Base-by-base conservation (phyloP, 2,797 vertebrate species). In the Leptodactylus fallax region DNA sequence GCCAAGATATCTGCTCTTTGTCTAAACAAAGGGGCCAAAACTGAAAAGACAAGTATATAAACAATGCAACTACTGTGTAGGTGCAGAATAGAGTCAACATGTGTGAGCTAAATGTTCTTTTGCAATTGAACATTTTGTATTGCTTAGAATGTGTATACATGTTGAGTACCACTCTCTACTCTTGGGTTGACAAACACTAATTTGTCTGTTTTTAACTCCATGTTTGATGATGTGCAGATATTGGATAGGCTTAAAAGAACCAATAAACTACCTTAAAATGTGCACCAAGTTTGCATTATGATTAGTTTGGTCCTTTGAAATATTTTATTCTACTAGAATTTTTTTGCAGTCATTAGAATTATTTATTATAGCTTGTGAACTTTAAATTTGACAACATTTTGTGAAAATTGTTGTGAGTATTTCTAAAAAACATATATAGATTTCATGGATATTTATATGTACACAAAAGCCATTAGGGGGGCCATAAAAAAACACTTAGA, bases 31-130 rank as follows among this genome's bases (percentile, higher is more conserved):
- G 36, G 36, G 56, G 71, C 14, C 27, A 84, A 76, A 60, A 25
- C 55, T 74, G 55, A 84, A 76, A 84, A 76, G 69, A 61, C 83
- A 85, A 85, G 36, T 61, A 45, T 23, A 77, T 61, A 74, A 76
- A 85, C 83, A 85, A 85, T 47, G 71, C 56, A 25, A 17, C 71
- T 23, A 61, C 71, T 85, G 56, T 85, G 69, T 11, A 25, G 56
- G 0, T 45, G 21, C 14, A 58, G 83, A 84, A 84, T 36, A 60
- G 56, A 76, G 56, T 45, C 69, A 76, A 61, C 56, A 76, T 85
- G 55, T 16, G 69, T 17, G 45, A 58, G 55, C 55, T 60, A 88
- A 91, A 91, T 92, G 90, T 90, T 88, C 90, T 88, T 92, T 92
- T 61, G 90, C 91, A 90, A 63, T 23, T 60, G 8, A 23, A 25